Conservation (phyloP, 2,888 invertebrate genomes). For the Arctia plantaginis region DNA sequence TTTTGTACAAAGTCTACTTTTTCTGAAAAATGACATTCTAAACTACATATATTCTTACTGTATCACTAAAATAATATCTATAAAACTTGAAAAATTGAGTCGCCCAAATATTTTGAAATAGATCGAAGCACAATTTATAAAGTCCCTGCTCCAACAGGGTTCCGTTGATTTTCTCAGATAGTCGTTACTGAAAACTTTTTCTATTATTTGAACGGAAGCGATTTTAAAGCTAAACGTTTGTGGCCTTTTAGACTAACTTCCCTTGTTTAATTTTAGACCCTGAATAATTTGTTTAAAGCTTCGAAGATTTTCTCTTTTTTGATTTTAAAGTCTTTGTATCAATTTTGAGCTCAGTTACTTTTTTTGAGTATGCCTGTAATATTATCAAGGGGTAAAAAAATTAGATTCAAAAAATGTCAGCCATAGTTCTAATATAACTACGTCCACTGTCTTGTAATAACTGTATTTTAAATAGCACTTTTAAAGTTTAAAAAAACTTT, state of each 20-base stretch:
- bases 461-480: not conserved
- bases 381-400: not conserved
- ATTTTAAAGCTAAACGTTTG: constrained; percentile 60
- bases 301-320: not conserved
- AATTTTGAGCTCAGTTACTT: not conserved
- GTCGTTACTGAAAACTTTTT: constrained; percentile 61
- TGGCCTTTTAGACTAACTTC: constrained; percentile 52
- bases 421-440: not conserved
- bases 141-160: constrained; percentile 40
- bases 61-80: not conserved
- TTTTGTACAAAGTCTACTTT: no score
- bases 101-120: not conserved
- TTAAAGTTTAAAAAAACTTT: not conserved
- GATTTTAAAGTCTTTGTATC: constrained; percentile 2
- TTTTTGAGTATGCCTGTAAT: not conserved
- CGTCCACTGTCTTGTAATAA: not conserved
- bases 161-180: constrained; percentile 59
- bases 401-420: not conserved
- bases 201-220: constrained; percentile 66
- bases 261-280: constrained; percentile 39
- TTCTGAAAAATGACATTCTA: no score
- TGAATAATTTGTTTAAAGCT: constrained; percentile 47
- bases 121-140: constrained; percentile 31
- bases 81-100: not conserved
- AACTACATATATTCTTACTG: not conserved